Conservation (phyloP, 1,140 invertebrate species). For the Sitodiplosis mosellana region DNA sequence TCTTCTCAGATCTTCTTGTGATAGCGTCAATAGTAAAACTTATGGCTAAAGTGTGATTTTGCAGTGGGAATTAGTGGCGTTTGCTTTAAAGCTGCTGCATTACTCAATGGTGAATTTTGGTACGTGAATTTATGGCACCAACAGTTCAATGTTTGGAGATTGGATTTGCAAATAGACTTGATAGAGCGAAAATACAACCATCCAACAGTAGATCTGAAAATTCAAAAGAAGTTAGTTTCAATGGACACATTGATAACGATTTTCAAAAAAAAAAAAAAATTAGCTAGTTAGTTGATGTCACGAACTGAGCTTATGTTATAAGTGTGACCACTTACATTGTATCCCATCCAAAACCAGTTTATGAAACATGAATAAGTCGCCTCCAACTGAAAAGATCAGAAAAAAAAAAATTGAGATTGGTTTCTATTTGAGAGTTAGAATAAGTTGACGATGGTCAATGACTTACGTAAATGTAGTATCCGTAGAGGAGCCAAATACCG, state of each 20-base stretch:
- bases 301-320: background rate
- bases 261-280: background rate
- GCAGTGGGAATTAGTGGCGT: too few species aligned
- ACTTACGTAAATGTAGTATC: conserved; percentile 81
- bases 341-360: conserved; percentile 61
- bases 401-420: background rate
- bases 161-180: conserved; percentile 59
- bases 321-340: conserved; percentile 48
- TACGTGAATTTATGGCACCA: conserved; percentile 34
- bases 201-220: conserved; percentile 67
- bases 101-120: too few species aligned
- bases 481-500: conserved; percentile 64
- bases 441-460: background rate
- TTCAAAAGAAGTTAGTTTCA: conserved; percentile 2
- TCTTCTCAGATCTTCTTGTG: too few species aligned
- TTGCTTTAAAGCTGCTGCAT: too few species aligned
- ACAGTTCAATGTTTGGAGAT: conserved; percentile 69
- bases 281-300: background rate
- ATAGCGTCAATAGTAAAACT: too few species aligned
- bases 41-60: too few species aligned
- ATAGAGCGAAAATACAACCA: conserved; percentile 69
- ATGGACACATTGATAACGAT: conserved; percentile 1
- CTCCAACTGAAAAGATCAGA: conserved; percentile 37
- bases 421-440: background rate
- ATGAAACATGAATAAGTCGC: conserved; percentile 53